Evolutionary conservation across 2,113 vertebrate genomes (phyloP).

Genomic region (Falco punctatus): DNA sequence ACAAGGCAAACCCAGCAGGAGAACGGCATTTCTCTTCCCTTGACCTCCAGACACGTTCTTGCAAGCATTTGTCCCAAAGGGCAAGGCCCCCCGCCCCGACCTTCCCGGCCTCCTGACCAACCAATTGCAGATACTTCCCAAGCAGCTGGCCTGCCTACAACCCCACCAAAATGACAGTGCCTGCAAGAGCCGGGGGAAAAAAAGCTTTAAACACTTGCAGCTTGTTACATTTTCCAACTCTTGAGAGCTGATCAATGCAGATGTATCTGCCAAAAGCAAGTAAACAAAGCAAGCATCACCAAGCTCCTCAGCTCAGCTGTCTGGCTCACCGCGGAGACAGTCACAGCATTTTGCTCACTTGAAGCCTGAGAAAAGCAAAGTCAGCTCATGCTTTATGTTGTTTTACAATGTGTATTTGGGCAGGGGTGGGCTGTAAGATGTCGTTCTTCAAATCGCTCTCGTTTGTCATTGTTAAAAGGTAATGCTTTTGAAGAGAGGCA

Average conservation of each 20-base stretch:
- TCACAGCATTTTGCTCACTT: not conserved
- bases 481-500: not conserved
- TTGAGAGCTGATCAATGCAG: not conserved
- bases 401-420: not conserved
- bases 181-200: not conserved
- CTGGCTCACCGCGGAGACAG: not conserved
- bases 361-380: not conserved
- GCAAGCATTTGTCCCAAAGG: not conserved
- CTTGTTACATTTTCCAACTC: fast-evolving
- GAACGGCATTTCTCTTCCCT: not conserved
- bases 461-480: not conserved
- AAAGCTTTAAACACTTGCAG: not conserved
- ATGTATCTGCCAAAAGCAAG: not conserved
- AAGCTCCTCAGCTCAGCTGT: not conserved
- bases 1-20: fast-evolving
- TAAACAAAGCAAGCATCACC: not conserved
- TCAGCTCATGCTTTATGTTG: not conserved
- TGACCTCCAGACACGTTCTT: not conserved
- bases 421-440: not conserved
- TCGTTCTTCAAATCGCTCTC: not conserved
- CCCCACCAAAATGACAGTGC: not conserved
- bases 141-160: not conserved
- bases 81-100: not conserved
- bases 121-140: not conserved
- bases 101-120: not conserved